Evolutionary conservation across 92 coral and sea anemone genomes (phyloP).

Genomic region (Porites divaricata): DNA sequence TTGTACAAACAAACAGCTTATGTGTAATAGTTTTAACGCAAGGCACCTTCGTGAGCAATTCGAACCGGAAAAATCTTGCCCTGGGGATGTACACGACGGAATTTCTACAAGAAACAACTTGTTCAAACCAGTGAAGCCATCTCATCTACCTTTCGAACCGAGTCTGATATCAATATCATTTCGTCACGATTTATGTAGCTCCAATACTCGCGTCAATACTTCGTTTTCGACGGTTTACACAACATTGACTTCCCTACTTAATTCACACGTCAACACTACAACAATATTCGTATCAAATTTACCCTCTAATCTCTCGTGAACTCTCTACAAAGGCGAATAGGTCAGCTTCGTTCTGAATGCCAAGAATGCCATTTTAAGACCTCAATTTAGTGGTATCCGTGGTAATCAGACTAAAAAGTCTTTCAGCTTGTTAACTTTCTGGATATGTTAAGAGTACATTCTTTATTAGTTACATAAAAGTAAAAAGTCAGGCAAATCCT

Average conservation of each 20-base stretch:
- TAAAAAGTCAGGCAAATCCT: no score
- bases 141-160: neutral
- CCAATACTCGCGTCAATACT: neutral
- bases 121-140: neutral
- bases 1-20: neutral
- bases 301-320: neutral
- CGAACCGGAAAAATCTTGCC: neutral
- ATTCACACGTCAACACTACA: slow-evolving; percentile 14
- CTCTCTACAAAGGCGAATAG: slow-evolving; percentile 4
- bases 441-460: no score
- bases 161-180: slow-evolving; percentile 13
- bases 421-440: neutral
- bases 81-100: neutral
- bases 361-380: no score
- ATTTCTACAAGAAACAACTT: neutral
- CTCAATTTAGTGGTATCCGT: no score
- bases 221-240: neutral
- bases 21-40: neutral
- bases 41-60: neutral
- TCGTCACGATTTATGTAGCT: neutral
- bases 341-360: neutral
- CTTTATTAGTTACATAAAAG: no score
- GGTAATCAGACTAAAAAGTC: no score
- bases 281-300: slow-evolving; percentile 26
- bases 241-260: neutral